Percentiles rank a stretch among this genome's conserved stretches.
Evolutionary conservation across 92 coral and sea anemone species (phyloP).

Genomic region (Parazoanthus swiftii): DNA sequence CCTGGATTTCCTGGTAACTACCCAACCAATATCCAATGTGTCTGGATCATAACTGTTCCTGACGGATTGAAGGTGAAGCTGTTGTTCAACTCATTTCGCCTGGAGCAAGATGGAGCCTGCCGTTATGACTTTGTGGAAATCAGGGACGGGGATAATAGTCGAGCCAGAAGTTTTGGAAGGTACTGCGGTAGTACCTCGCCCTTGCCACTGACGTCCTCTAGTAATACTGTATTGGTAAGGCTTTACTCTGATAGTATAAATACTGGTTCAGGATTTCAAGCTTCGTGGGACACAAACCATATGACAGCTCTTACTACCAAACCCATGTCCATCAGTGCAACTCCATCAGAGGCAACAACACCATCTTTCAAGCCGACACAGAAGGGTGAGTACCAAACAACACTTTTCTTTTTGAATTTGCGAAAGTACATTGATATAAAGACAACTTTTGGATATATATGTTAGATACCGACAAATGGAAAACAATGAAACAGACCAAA

Average conservation of each 20-base stretch:
- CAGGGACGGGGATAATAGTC: conserved; percentile 60
- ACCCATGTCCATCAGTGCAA: background rate
- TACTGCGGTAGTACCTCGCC: conserved; percentile 73
- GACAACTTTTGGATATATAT: no score
- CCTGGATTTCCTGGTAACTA: conserved; percentile 62
- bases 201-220: conserved; percentile 58
- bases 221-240: conserved; percentile 62
- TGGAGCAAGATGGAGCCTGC: conserved; percentile 76
- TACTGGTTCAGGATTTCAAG: conserved; percentile 63
- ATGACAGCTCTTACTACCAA: background rate
- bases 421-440: no score
- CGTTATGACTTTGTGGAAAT: conserved; percentile 80
- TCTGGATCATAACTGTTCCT: conserved; percentile 55
- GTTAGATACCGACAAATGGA: no score
- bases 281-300: conserved; percentile 48
- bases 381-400: background rate
- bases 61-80: conserved; percentile 51
- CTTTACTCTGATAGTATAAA: conserved; percentile 62
- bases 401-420: no score
- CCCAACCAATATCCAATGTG: conserved; percentile 52
- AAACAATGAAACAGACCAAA: no score
- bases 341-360: background rate
- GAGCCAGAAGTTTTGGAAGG: conserved; percentile 54
- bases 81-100: conserved; percentile 61
- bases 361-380: background rate